Evolutionary conservation across 2,888 invertebrate species (phyloP).

Genomic region (Erynnis tages): DNA sequence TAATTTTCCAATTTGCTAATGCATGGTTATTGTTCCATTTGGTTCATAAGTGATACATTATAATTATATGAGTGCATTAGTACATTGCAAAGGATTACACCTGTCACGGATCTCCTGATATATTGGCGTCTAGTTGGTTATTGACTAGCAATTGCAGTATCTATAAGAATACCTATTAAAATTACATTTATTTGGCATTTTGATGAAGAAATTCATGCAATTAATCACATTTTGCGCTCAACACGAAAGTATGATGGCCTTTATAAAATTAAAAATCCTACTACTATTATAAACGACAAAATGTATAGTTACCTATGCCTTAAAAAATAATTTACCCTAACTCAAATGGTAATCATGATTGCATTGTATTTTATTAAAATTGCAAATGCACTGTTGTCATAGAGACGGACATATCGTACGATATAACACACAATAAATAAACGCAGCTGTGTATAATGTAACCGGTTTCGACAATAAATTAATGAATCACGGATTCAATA

Average conservation of each 20-base stretch:
- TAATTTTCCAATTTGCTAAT: constrained; percentile 44
- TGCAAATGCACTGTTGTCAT: background rate
- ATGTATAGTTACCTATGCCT: too few relatives aligned
- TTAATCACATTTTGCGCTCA: too few relatives aligned
- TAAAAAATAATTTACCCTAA: too few relatives aligned
- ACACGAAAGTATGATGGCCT: too few relatives aligned
- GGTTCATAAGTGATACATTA: background rate
- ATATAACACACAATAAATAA: too few relatives aligned
- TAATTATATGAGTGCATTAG: constrained; percentile 12
- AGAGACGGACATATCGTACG: background rate
- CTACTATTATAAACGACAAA: too few relatives aligned
- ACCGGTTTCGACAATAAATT: background rate
- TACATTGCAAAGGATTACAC: constrained; percentile 9
- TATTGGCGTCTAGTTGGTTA: background rate
- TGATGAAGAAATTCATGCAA: too few relatives aligned
- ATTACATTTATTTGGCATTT: too few relatives aligned
- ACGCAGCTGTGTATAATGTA: background rate
- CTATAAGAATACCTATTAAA: too few relatives aligned
- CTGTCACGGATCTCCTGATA: constrained; percentile 5
- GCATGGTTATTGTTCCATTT: constrained; percentile 30
- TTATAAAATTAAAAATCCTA: too few relatives aligned
- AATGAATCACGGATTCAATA: background rate
- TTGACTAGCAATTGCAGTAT: background rate
- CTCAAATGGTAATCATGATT: background rate
- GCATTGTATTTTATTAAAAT: background rate